These are phyloP conservation scores for Carcharodon carcharias DNA, from an alignment of 2,797 vertebrate genomes.

Conservation along the genomic window DNA sequence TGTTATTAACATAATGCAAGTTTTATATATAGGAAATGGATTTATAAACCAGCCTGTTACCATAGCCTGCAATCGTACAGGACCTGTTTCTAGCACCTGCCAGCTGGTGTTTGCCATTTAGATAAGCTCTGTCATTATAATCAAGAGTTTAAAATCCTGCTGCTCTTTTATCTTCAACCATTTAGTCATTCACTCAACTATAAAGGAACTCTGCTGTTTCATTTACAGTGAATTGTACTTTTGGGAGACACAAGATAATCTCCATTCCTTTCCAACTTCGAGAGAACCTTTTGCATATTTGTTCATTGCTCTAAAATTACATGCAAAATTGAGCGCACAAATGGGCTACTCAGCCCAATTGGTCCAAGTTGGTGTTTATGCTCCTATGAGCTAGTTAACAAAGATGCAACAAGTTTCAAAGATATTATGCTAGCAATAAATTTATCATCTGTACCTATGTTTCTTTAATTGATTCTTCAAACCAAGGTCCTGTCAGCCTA, in stretches of 20 bases:
- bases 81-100: constrained; percentile 1
- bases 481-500: not conserved
- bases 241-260: not conserved
- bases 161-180: constrained; percentile 25
- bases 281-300: not conserved
- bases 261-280: not conserved
- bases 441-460: not conserved
- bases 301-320: not conserved
- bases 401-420: not conserved
- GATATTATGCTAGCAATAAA: not conserved
- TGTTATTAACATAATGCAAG: not conserved
- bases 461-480: not conserved
- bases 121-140: constrained; percentile 26
- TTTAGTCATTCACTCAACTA: constrained; percentile 9
- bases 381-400: not conserved
- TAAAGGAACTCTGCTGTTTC: constrained; percentile 1
- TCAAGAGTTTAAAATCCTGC: constrained; percentile 27
- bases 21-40: not conserved
- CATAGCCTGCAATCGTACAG: not conserved
- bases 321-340: not conserved
- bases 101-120: constrained; percentile 18
- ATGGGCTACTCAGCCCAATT: not conserved
- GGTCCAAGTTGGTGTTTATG: not conserved
- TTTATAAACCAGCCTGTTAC: not conserved
- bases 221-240: constrained; percentile 18